Percentiles rank a stretch among this genome's conserved stretches.
phyloP scores from a whole-genome alignment of 1,140 invertebrate genomes.

The Calosoma granatense region DNA sequence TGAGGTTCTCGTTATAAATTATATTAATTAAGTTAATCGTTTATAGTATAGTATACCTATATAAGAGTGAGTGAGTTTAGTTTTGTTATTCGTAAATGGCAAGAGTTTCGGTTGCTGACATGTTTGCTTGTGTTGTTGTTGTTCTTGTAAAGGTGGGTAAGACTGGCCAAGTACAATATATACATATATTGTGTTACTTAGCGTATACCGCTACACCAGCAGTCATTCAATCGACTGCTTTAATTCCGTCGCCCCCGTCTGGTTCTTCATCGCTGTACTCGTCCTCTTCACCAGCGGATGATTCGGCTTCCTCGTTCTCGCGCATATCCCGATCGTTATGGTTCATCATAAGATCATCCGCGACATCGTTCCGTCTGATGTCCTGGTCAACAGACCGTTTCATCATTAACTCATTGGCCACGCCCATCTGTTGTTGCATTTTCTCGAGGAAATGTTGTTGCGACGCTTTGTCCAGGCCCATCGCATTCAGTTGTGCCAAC shows the following conservation, averaged over 20 bases:
- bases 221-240: constrained; percentile 30
- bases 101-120: constrained; percentile 18
- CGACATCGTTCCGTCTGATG: constrained; percentile 21
- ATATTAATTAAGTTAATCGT: constrained; percentile 1
- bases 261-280: constrained; percentile 33
- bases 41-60: background rate
- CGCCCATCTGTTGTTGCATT: constrained; percentile 43
- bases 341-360: constrained; percentile 26
- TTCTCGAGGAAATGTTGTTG: constrained; percentile 49
- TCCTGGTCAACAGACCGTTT: constrained; percentile 26
- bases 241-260: constrained; percentile 26
- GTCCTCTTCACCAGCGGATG: constrained; percentile 30
- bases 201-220: background rate
- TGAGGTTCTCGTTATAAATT: background rate
- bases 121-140: background rate
- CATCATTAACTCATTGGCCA: constrained; percentile 30
- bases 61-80: background rate
- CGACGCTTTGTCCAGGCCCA: constrained; percentile 49
- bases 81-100: constrained; percentile 18
- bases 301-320: constrained; percentile 27
- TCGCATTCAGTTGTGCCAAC: constrained; percentile 57
- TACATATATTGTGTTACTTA: background rate
- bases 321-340: constrained; percentile 21
- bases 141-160: background rate
- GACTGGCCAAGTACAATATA: too few relatives aligned